Evolutionary conservation across 1,140 invertebrate species (phyloP), one percentile per base, ranked within the genome.

Genomic region (Bradysia coprophila): DNA sequence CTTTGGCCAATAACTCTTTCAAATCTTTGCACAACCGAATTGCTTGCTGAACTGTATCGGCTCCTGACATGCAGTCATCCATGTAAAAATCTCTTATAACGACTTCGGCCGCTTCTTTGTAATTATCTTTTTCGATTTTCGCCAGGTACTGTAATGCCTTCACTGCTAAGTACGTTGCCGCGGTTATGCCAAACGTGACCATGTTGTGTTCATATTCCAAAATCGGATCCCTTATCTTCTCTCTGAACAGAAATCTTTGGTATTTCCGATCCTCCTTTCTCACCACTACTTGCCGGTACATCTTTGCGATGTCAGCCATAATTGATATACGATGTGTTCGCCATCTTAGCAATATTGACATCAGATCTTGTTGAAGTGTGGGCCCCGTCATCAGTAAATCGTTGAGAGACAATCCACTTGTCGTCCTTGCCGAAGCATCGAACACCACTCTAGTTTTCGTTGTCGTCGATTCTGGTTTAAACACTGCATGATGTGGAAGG

Each of bases 11-110:
- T n/a, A n/a, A n/a, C n/a, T n/a, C n/a, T n/a, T n/a, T n/a, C n/a
- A n/a, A n/a, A n/a, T n/a, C n/a, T n/a, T n/a, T n/a, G n/a, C n/a
- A n/a, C n/a, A n/a, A n/a, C n/a, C n/a, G n/a, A n/a, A n/a, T n/a
- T n/a, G n/a, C n/a, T n/a, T n/a, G n/a, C n/a, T n/a, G n/a, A n/a
- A n/a, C 24, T 28, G 45, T 44, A 23, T 56, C 38, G 20, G 43
- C 43, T 24, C 61, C 58, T 41, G 50, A 44, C 1, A 60, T 18
- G 5, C 58, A 16, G 46, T 65, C 60, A 49, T 67, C 61, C 6
- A 66, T 56, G 43, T 57, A 58, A 40, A 54, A 55, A 18, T 52
- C 46, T 19, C 45, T 36, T 28, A 49, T 28, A 21, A 53, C 19
- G 9, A 45, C 45, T 16, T 46, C 38, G 1, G 46, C 20, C 15